Evolutionary conservation across 1,140 invertebrate species (phyloP).

Genomic region (Bombus difficillimus): DNA sequence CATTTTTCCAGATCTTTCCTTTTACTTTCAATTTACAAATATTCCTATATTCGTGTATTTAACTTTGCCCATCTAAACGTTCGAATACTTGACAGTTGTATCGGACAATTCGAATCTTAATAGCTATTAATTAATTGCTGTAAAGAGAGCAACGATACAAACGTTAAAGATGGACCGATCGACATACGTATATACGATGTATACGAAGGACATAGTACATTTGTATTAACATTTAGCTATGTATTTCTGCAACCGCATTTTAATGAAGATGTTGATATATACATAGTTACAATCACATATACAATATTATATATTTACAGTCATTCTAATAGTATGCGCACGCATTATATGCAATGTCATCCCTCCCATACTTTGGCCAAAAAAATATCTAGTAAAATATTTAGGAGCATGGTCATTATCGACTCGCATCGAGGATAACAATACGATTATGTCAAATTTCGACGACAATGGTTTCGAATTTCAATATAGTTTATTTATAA

Average conservation of each 20-base stretch:
- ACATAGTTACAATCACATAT: constrained; percentile 74
- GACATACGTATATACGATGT: neutral
- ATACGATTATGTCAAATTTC: constrained; percentile 50
- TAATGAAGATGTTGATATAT: constrained; percentile 69
- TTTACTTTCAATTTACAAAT: neutral
- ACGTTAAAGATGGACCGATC: neutral
- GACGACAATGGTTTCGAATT: constrained; percentile 22
- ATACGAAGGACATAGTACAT: neutral
- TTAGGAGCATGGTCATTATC: constrained; percentile 2
- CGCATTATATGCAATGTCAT: constrained; percentile 7
- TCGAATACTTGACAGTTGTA: too few species aligned
- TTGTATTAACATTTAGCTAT: neutral
- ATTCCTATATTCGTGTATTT: neutral
- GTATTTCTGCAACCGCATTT: constrained; percentile 61
- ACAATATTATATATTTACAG: constrained; percentile 66
- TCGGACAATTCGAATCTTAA: neutral
- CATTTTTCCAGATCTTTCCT: too few species aligned
- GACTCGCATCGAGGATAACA: constrained; percentile 13
- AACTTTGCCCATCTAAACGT: neutral
- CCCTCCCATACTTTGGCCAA: neutral
- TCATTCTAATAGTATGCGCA: constrained; percentile 35
- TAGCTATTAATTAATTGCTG: too few species aligned
- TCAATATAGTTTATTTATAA: constrained; percentile 10
- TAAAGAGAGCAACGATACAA: neutral
- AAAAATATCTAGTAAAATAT: constrained; percentile 51